Percentiles rank a stretch among this genome's conserved stretches.
Conservation (phyloP, 2,888 invertebrate species). For the Acronicta leporina region DNA sequence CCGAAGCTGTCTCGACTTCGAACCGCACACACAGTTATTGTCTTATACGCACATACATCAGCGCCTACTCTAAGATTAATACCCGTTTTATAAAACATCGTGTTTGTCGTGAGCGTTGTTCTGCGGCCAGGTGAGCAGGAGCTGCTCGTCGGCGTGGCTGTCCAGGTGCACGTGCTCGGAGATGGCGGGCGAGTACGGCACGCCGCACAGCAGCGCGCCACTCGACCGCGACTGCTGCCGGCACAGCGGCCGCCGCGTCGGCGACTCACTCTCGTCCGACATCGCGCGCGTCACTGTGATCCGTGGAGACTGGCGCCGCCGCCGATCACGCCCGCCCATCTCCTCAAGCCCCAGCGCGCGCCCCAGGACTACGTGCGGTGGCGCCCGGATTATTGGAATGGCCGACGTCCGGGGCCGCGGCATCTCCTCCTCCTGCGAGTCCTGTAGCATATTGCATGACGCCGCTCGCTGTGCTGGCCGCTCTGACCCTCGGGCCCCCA, state of each 20-base stretch:
- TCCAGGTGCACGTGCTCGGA: slow-evolving; percentile 72
- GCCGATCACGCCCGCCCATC: slow-evolving; percentile 72
- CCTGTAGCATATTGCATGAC: slow-evolving; percentile 92
- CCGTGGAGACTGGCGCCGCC: slow-evolving; percentile 90
- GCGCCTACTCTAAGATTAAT: slow-evolving; percentile 68
- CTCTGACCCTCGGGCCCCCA: slow-evolving; percentile 79
- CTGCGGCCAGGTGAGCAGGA: slow-evolving; percentile 89
- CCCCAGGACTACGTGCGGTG: slow-evolving; percentile 90
- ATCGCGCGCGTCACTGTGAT: slow-evolving; percentile 93
- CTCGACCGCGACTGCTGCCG: slow-evolving; percentile 86
- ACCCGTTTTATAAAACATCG: slow-evolving; percentile 83
- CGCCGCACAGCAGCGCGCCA: slow-evolving; percentile 82
- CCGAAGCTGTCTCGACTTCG: slow-evolving; percentile 75
- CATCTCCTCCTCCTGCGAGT: slow-evolving; percentile 86
- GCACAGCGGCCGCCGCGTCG: slow-evolving; percentile 84
- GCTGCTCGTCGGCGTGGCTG: slow-evolving; percentile 82
- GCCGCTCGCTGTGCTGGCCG: slow-evolving; percentile 89
- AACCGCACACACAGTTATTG: slow-evolving; percentile 80
- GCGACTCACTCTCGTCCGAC: slow-evolving; percentile 92
- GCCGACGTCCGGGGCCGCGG: slow-evolving; percentile 76
- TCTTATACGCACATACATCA: slow-evolving; percentile 70
- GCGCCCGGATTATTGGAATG: slow-evolving; percentile 86
- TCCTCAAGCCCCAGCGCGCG: slow-evolving; percentile 89
- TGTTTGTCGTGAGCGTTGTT: slow-evolving; percentile 69
- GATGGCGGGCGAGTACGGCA: slow-evolving; percentile 84